phyloP scores from a whole-genome alignment of 2,888 invertebrate species.

The Rhabditoides inermis region DNA sequence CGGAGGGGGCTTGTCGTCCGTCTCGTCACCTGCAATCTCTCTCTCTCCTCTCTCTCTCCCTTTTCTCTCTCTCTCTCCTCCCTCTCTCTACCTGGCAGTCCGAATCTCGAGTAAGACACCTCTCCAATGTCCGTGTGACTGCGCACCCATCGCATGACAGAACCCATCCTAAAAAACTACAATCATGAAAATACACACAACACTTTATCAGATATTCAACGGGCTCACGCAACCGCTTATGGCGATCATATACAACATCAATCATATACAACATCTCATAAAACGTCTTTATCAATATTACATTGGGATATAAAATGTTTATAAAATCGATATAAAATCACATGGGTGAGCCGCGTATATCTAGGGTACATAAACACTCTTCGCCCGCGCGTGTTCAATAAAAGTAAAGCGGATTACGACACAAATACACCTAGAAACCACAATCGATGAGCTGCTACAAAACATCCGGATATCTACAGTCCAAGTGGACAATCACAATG shows the following conservation, averaged over 20 bases:
- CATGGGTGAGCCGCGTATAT: too few species aligned
- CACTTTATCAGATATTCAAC: not conserved
- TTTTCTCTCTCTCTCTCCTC: too few species aligned
- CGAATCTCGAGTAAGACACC: constrained; percentile 47
- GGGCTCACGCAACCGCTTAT: not conserved
- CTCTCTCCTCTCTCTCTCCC: too few species aligned
- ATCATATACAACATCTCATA: not conserved
- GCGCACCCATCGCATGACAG: constrained; percentile 29
- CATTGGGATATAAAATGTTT: not conserved
- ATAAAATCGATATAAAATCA: too few species aligned
- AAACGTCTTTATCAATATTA: not conserved
- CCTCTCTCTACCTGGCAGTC: constrained; percentile 45
- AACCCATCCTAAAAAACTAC: constrained; percentile 14
- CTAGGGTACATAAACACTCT: too few species aligned
- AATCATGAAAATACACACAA: not conserved
- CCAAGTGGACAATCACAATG: too few species aligned
- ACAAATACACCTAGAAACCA: too few species aligned
- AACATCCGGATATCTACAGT: too few species aligned
- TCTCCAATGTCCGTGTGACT: constrained; percentile 35
- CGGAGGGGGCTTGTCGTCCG: constrained; percentile 43
- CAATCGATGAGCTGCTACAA: too few species aligned
- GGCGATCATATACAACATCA: not conserved
- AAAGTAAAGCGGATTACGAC: too few species aligned
- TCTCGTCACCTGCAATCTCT: constrained; percentile 33
- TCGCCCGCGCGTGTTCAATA: too few species aligned